These are phyloP conservation scores for Oreochromis tanganicae DNA, from an alignment of 2,113 vertebrate species.

Conservation along the genomic window DNA sequence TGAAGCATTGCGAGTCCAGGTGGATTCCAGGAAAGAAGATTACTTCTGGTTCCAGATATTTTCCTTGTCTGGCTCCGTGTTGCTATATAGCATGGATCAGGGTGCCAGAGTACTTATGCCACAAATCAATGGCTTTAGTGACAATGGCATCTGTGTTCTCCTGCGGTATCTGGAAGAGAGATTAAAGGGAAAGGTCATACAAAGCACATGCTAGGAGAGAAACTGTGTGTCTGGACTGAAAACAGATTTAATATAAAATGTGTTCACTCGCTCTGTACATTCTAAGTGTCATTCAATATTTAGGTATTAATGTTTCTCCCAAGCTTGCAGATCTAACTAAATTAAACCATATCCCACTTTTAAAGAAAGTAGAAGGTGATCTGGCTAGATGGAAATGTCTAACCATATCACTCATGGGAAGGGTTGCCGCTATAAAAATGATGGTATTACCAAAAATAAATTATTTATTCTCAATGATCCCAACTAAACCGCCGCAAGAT, in stretches of 20 bases:
- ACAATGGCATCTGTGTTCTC: conserved; percentile 96
- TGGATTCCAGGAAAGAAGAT: background rate
- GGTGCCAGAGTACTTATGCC: conserved; percentile 92
- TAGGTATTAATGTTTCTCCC: no score
- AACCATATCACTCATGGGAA: no score
- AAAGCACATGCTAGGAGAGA: background rate
- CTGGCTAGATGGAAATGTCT: no score
- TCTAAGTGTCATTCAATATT: background rate
- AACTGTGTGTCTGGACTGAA: background rate
- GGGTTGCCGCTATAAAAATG: no score
- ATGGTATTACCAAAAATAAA: no score
- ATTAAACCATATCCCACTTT: no score
- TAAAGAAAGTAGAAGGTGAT: no score
- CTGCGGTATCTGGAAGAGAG: conserved; percentile 82
- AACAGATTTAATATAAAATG: background rate
- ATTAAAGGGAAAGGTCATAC: background rate
- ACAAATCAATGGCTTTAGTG: conserved; percentile 93
- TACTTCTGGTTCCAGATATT: background rate
- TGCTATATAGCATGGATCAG: conserved; percentile 81
- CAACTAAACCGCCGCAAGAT: no score
- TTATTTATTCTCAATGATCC: no score
- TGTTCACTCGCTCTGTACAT: background rate
- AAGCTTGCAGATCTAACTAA: no score
- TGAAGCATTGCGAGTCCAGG: background rate
- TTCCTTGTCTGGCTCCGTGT: no score